Conservation (phyloP, 2,888 invertebrate species). For the Hemithea aestivaria region DNA sequence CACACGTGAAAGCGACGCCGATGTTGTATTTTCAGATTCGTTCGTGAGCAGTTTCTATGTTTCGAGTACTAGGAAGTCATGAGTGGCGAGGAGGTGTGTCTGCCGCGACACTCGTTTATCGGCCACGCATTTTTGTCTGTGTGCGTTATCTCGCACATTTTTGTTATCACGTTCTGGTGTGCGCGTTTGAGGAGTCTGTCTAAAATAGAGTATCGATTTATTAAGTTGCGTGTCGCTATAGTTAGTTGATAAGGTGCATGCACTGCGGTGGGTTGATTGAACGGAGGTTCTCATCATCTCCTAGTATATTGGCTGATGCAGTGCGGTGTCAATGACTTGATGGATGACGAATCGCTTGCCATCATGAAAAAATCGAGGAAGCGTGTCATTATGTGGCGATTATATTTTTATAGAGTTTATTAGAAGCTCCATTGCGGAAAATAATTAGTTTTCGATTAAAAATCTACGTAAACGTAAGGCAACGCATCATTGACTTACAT, state of each 20-base stretch:
- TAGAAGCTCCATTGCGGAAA: constrained; percentile 1
- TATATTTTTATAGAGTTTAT: constrained; percentile 12
- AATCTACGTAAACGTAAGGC: no score
- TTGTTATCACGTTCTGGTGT: constrained; percentile 16
- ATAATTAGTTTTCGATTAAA: background rate
- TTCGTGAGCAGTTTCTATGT: constrained; percentile 68
- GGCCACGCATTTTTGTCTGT: constrained; percentile 32
- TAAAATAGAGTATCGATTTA: constrained; percentile 10
- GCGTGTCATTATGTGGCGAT: constrained; percentile 19
- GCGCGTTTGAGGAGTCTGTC: constrained; percentile 13
- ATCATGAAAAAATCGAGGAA: constrained; percentile 31
- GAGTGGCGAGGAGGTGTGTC: constrained; percentile 35
- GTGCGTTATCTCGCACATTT: constrained; percentile 45
- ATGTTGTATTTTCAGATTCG: constrained; percentile 59
- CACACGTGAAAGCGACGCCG: constrained; percentile 53
- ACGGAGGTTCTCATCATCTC: constrained; percentile 64
- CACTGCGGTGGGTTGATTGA: constrained; percentile 64
- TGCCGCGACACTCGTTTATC: constrained; percentile 36
- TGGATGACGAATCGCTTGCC: constrained; percentile 61
- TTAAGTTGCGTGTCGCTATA: constrained; percentile 24
- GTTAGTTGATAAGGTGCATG: constrained; percentile 62
- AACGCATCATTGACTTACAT: no score
- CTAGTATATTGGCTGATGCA: constrained; percentile 66
- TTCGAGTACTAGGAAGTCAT: constrained; percentile 61
- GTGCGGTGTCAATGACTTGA: constrained; percentile 71